Percentiles rank a stretch among this genome's conserved stretches.
Evolutionary conservation across 2,113 vertebrate genomes (phyloP).

Genomic region (Circaetus gallicus): DNA sequence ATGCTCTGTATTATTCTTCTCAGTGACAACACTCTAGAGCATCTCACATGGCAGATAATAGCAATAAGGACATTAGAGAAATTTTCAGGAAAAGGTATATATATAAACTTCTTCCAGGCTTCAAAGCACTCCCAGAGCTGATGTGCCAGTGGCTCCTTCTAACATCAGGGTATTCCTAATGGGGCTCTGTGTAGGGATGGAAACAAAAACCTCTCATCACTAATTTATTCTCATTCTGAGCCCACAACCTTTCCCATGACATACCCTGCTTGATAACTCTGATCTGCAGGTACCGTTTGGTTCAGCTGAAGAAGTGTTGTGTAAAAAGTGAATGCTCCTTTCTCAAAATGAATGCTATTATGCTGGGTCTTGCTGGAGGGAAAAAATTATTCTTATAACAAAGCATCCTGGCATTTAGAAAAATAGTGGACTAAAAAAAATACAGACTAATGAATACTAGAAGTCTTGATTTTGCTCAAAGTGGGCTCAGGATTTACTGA

Average conservation of each 20-base stretch:
- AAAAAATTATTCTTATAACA: neutral
- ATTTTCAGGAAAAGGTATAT: neutral
- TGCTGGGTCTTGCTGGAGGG: neutral
- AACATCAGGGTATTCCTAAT: neutral
- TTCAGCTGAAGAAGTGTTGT: neutral
- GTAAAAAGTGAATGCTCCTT: neutral
- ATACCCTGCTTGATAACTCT: accelerated
- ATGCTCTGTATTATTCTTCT: neutral
- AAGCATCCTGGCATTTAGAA: neutral
- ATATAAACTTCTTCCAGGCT: neutral
- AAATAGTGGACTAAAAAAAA: neutral
- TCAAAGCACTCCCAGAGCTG: neutral
- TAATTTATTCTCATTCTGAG: neutral
- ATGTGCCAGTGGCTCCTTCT: neutral
- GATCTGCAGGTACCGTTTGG: neutral
- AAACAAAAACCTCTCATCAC: neutral
- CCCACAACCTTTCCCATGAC: neutral
- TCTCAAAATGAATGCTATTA: neutral
- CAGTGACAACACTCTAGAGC: neutral
- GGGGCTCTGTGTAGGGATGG: neutral
- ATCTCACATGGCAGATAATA: neutral
- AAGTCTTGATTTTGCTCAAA: neutral
- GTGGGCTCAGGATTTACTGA: neutral
- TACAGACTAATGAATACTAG: neutral
- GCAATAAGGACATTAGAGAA: neutral